These are phyloP conservation scores for Graptemys geographica DNA, from an alignment of 2,797 vertebrate genomes.

Conservation along the genomic window DNA sequence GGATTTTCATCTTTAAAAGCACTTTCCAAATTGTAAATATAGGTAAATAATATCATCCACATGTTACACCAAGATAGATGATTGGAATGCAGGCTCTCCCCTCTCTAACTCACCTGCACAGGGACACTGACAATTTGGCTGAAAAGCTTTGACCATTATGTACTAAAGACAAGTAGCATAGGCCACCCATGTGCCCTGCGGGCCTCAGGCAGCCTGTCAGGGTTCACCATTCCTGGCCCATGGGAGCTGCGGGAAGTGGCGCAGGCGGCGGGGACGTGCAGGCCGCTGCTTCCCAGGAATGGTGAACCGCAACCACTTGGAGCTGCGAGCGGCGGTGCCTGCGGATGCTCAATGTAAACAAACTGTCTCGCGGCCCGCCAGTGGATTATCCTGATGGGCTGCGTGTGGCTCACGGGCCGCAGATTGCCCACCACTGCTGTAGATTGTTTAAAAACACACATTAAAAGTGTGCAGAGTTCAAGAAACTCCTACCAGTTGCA, in stretches of 20 bases:
- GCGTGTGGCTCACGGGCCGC: no score
- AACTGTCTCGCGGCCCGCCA: no score
- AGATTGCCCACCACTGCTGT: no score
- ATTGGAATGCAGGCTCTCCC: neutral
- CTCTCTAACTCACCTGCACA: neutral
- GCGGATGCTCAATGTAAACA: no score
- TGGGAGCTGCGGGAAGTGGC: no score
- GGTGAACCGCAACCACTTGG: no score
- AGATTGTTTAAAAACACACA: neutral
- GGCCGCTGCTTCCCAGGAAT: no score
- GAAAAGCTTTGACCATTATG: neutral
- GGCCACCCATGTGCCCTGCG: neutral
- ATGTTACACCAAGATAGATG: neutral
- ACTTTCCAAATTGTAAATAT: slow-evolving; percentile 5
- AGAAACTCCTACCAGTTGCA: neutral
- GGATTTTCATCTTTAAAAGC: neutral
- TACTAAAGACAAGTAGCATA: slow-evolving; percentile 14
- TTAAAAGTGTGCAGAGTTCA: neutral
- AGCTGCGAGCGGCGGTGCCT: no score
- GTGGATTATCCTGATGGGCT: no score
- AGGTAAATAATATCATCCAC: neutral
- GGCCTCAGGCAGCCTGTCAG: no score
- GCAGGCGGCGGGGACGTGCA: no score
- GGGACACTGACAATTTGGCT: slow-evolving; percentile 2
- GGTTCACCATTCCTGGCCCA: no score